Base-by-base conservation (phyloP, 2,888 invertebrate genomes). In the Caenorhabditis uteleia region DNA sequence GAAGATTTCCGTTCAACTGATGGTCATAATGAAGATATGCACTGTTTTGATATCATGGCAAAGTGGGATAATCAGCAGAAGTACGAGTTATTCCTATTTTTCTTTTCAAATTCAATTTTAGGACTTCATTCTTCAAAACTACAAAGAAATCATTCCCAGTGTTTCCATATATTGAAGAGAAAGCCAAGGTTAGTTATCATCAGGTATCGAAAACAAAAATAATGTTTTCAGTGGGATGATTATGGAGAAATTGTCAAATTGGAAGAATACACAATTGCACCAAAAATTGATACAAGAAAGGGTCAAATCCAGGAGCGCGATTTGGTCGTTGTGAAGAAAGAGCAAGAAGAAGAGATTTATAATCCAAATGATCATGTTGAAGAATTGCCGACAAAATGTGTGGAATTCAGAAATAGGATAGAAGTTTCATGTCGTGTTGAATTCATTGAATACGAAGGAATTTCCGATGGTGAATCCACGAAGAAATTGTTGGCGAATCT, bases 401-500 rank as follows among this genome's bases (percentile, higher is more conserved):
- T 83, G 21, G 62, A 64, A 31, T 77, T 72, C 47, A 56, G 61
- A 18, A 64, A 76, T 27, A 75, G 77, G 40, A 50, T 82, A 25
- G 82, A 83, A 60, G 81, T 77, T 38, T 14, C 47, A n/a, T 80
- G 82, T 55, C 74, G 77, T 7, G 71, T 82, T n/a, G 78, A 78
- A 46, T 95, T 92, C 82, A 95, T 98, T 64, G 98, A 98, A 85
- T 91, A 98, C 83, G 97, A 99, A 83, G 98, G 98, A 0, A 88
- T 87, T 7, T 87, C 87, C 1, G 89, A 89, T 75, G 88, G 88
- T 8, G 88, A 88, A 66, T 87, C 88, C 8, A 85, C 88, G 61
- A 86, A 86, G 71, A 90, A 93, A 77, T 90, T 95, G 44, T 86
- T 95, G 5, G 75, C 78, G 14, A 47, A 46, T 20, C 31, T 60